Conservation (phyloP, 1,140 invertebrate genomes). For the Eubasilissa regina region DNA sequence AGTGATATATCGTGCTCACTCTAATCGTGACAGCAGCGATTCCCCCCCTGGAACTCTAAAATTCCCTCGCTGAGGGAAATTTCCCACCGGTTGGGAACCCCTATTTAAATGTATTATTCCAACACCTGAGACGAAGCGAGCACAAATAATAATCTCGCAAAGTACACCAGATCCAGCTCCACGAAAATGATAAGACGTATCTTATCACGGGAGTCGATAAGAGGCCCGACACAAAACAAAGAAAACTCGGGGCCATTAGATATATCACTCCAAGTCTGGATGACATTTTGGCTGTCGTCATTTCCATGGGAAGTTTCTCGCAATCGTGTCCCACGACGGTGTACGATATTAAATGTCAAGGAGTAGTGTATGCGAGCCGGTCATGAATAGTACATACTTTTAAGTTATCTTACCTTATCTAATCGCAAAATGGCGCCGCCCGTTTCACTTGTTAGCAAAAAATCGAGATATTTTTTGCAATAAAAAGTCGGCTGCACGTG, state of each 20-base stretch:
- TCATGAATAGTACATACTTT: neutral
- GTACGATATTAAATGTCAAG: slow-evolving; percentile 24
- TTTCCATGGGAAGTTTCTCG: slow-evolving; percentile 24
- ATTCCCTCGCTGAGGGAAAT: too few species aligned
- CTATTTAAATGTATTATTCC: too few species aligned
- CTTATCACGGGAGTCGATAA: slow-evolving; percentile 20
- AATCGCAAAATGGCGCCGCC: slow-evolving; percentile 3
- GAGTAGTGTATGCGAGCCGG: slow-evolving; percentile 8
- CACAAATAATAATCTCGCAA: too few species aligned
- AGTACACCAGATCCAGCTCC: too few species aligned
- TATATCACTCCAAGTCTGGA: neutral
- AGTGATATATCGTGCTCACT: too few species aligned
- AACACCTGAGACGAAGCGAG: too few species aligned
- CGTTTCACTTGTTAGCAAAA: slow-evolving; percentile 16
- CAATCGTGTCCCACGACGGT: neutral
- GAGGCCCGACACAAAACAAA: slow-evolving; percentile 11
- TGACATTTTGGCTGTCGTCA: neutral
- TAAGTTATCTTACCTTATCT: neutral
- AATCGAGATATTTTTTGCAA: slow-evolving; percentile 16
- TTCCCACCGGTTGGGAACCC: too few species aligned
- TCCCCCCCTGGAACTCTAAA: too few species aligned
- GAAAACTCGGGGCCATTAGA: slow-evolving; percentile 1
- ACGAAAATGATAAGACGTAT: slow-evolving; percentile 10
- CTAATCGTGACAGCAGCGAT: too few species aligned
- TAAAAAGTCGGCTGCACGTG: slow-evolving; percentile 5